A percentile compares a stretch with the other conserved stretches of the same genome.
phyloP scores from a whole-genome alignment of 2,888 invertebrate species.

The Tuta absoluta region DNA sequence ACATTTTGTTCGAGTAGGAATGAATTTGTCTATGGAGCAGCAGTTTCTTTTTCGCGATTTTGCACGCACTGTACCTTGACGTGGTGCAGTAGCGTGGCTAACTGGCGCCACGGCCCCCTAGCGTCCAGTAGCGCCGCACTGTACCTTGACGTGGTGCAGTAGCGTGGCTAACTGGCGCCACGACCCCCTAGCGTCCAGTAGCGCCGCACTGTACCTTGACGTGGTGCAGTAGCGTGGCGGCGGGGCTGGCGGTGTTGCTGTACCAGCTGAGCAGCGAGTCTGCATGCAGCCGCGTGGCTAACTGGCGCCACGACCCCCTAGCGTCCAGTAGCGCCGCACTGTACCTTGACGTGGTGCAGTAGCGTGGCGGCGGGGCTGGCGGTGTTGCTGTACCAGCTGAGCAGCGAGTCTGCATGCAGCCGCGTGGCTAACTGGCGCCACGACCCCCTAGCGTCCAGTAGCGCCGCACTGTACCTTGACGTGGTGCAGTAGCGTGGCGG shows the following conservation, averaged over 20 bases:
- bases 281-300: constrained; percentile 79
- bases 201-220: constrained; percentile 58
- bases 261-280: constrained; percentile 75
- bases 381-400: too few relatives aligned
- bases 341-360: too few relatives aligned
- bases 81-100: too few relatives aligned
- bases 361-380: too few relatives aligned
- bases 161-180: background rate
- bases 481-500: constrained; percentile 79
- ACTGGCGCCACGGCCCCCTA: too few relatives aligned
- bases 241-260: constrained; percentile 70
- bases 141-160: too few relatives aligned
- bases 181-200: background rate
- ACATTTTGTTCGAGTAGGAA: too few relatives aligned
- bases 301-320: constrained; percentile 80
- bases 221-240: constrained; percentile 79
- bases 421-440: background rate
- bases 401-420: too few relatives aligned
- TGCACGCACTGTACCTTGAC: too few relatives aligned
- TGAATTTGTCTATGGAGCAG: too few relatives aligned
- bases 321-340: constrained; percentile 69
- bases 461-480: constrained; percentile 60
- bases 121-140: too few relatives aligned
- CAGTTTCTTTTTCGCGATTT: too few relatives aligned
- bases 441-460: background rate